Base-by-base conservation (phyloP, 37 sponge, comb jelly and placozoan species). In the Chondrilla cf. caribensis region DNA sequence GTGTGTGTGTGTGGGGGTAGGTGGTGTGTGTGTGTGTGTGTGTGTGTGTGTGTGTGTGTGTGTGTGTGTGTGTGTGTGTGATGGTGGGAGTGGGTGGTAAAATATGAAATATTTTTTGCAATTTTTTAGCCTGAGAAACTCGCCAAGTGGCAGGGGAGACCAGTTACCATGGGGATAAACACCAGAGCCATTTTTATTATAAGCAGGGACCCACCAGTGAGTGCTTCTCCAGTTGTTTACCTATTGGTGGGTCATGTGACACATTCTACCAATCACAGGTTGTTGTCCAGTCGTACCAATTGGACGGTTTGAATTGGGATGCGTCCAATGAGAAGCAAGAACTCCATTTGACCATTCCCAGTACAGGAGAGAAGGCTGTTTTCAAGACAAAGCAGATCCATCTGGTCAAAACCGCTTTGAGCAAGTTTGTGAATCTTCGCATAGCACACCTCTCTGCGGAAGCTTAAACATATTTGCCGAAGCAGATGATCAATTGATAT, bases 221-320 rank as follows among this genome's bases (percentile, higher is more conserved):
- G 65, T 8, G 42, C 38, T 1, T 11, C 0, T 41, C 1, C 29
- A 31, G 31, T 47, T 47, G 11, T 47, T 47, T 47, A 11, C 51
- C 51, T 14, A 14, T 11, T 47, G 9, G 51, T 47, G 6, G 51
- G 6, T 11, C 11, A 11, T 11, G 11, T 47, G 51, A 14, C 11
- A 6, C 11, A 14, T 47, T 11, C 51, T 11, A 14, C 11, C 51
- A 47, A 14, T 47, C 11, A 14, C 51, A 89, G 89, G 60, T 54
- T 24, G 51, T 82, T 14, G 18, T 89, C 3, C 55, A 67, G 33
- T 60, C 70, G 25, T 38, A 84, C 47, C 59, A 65, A 5, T 67
- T 85, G 60, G 76, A 86, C 39, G 71, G 71, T 22, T 22, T 90
- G 57, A 72, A 90, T 36, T 90, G 90, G 90, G 90, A 90, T 44